Conservation (phyloP, 2,888 invertebrate species). For the Volucella bombylans region DNA sequence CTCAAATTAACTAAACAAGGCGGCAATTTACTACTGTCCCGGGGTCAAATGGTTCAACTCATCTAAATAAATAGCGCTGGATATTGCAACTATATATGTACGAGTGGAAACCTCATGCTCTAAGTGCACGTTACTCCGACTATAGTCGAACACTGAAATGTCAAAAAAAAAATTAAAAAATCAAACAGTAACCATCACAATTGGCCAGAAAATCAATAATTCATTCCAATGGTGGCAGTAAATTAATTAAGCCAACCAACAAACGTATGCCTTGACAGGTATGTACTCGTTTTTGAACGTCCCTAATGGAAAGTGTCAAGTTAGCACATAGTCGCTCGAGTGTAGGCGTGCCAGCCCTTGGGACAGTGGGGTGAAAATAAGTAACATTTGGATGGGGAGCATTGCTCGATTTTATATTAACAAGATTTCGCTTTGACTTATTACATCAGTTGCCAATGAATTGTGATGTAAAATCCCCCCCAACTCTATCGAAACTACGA, state of each 20-base stretch:
- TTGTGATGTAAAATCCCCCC: too few species aligned
- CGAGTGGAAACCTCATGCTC: not conserved
- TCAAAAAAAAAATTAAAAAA: not conserved
- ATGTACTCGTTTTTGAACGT: not conserved
- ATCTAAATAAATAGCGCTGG: not conserved
- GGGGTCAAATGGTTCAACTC: constrained; percentile 14
- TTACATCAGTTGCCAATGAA: too few species aligned
- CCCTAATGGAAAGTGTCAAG: not conserved
- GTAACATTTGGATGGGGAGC: too few species aligned
- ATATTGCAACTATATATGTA: not conserved
- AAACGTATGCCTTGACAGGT: constrained; percentile 2
- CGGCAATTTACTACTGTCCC: constrained; percentile 2
- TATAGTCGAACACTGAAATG: not conserved
- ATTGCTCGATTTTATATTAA: too few species aligned
- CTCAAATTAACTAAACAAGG: too few species aligned
- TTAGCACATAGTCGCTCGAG: not conserved
- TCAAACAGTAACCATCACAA: constrained; percentile 5
- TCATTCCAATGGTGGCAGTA: constrained; percentile 14
- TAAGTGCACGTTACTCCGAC: too few species aligned
- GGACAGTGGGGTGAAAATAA: too few species aligned
- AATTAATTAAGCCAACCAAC: constrained; percentile 14
- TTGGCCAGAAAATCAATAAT: constrained; percentile 46
- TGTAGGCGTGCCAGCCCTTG: too few species aligned
- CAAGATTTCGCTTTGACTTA: too few species aligned
- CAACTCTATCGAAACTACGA: too few species aligned